Percentiles rank a stretch among this genome's conserved stretches.
Evolutionary conservation across 2,113 vertebrate species (phyloP).

Genomic region (Rhea pennata): DNA sequence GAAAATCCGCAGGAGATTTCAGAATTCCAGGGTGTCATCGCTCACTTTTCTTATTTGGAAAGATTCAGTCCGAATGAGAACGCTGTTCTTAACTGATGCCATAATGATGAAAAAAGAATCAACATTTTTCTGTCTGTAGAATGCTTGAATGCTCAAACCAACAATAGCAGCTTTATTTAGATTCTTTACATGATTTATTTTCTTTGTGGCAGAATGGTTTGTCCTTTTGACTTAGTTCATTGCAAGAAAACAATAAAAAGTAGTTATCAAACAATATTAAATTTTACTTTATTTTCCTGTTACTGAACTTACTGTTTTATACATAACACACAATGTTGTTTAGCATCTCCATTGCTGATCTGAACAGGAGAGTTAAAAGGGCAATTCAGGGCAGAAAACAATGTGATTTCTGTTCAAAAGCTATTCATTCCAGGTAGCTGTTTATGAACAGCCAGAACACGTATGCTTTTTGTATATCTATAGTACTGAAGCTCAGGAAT

Average conservation of each 20-base stretch:
- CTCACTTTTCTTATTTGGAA: neutral
- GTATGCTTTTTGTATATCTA: neutral
- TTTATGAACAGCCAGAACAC: neutral
- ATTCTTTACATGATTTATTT: neutral
- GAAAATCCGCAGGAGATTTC: too few species aligned
- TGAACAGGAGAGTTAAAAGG: neutral
- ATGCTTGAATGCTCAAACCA: neutral
- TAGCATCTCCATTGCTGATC: neutral
- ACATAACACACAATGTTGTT: accelerated
- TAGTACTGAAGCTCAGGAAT: neutral
- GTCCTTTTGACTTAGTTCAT: neutral
- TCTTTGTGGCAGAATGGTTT: neutral
- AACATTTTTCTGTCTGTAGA: neutral
- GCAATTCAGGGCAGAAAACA: neutral
- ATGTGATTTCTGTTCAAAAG: neutral
- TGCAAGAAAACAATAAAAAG: neutral
- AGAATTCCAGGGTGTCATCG: neutral
- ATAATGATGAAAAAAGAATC: neutral
- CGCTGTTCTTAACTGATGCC: neutral
- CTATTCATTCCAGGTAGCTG: neutral
- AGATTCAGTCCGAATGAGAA: neutral
- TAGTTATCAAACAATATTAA: neutral
- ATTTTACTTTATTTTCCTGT: neutral
- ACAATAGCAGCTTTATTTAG: neutral
- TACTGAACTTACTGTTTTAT: neutral